Evolutionary conservation across 2,888 invertebrate species (phyloP).

Genomic region (Sarcophaga variegata): DNA sequence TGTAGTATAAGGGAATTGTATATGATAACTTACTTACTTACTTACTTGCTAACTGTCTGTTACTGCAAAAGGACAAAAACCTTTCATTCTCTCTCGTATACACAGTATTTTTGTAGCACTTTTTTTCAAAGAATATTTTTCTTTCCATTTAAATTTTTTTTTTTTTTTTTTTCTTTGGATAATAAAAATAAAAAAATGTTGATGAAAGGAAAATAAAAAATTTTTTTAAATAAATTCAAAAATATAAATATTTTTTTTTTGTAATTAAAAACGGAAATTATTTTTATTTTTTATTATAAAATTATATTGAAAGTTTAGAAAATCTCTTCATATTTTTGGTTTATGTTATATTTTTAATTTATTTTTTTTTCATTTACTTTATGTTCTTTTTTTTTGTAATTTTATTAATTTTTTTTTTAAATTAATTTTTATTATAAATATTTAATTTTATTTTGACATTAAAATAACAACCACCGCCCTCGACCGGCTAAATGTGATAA

Average conservation of each 20-base stretch:
- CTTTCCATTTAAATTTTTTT: constrained; percentile 8
- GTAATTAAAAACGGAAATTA: neutral
- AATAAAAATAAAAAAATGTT: neutral
- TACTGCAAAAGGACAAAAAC: constrained; percentile 66
- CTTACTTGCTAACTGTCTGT: constrained; percentile 58
- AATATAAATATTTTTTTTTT: neutral
- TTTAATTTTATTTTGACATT: constrained; percentile 47
- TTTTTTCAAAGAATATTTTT: neutral
- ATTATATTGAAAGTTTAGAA: neutral
- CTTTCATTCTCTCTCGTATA: constrained; percentile 39
- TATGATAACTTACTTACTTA: constrained; percentile 57
- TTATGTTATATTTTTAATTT: neutral
- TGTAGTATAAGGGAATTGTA: constrained; percentile 23
- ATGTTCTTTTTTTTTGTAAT: constrained; percentile 14
- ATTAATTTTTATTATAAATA: constrained; percentile 29
- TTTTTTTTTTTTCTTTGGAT: neutral
- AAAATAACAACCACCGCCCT: constrained; percentile 73
- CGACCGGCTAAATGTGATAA: constrained; percentile 68
- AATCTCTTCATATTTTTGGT: neutral
- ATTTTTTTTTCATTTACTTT: constrained; percentile 12
- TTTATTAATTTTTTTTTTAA: constrained; percentile 39
- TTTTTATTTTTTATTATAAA: neutral
- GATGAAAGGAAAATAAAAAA: neutral
- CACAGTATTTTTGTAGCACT: constrained; percentile 7
- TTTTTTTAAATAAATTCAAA: neutral